Base-by-base conservation (phyloP, 2,888 invertebrate genomes). In the Dynastes maya region DNA sequence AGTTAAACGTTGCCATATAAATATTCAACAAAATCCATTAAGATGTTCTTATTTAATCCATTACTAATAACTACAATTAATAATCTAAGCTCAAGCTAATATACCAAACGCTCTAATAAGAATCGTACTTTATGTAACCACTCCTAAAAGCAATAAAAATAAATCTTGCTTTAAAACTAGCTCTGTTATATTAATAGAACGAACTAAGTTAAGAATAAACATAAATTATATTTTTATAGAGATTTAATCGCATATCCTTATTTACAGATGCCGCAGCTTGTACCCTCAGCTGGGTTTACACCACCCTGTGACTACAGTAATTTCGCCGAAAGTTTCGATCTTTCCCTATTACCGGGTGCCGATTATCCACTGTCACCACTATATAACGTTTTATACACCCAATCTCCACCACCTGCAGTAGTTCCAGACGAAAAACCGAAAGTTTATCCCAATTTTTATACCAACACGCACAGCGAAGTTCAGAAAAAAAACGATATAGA, bases 191-290 rank as follows among this genome's bases (percentile, higher is more conserved):
- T n/a, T 55, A 55, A 55, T 22, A 16, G 16, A 55, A n/a, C 2
- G 22, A 55, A 22, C n/a, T 22, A 55, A 16, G 6, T 55, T 16
- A 55, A 53, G n/a, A 53, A 11, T 2, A 53, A n/a, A 53, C 9
- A 55, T 55, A 2, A 16, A 22, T 22, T 16, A 55, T 8, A 45
- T 45, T 8, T 45, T 45, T 8, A 11, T 45, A 45, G 11, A 11
- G 11, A 45, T 45, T 45, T 45, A 45, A 45, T 45, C 11, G 0
- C 2, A 2, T 63, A 11, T 80, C 32, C 71, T 53, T 65, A 67
- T 58, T 91, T 90, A 11, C 92, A 95, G 95, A 95, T 95, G 95
- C 94, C 95, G 89, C 95, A 95, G 90, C 94, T 93, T 86, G 95
- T 95, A 85, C 95, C 95, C 79, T 92, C 94, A 84, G 94, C 94